These are phyloP conservation scores for Belgica antarctica DNA, from an alignment of 2,888 invertebrate species.

Conservation along the genomic window DNA sequence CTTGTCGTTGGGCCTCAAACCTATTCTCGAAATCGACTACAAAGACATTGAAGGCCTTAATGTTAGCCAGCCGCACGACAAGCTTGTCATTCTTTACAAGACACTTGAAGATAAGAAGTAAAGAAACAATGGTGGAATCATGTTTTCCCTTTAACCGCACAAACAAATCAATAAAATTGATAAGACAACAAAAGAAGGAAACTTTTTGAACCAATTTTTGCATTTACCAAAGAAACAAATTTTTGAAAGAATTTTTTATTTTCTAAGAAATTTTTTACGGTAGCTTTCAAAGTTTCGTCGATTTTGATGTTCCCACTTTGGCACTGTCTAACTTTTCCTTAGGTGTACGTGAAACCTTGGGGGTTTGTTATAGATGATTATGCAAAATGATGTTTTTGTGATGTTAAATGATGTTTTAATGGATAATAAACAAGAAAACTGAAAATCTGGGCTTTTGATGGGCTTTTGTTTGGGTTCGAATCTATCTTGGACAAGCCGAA, in stretches of 20 bases:
- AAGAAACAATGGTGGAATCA: constrained; percentile 18
- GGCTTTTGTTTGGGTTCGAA: too few species aligned
- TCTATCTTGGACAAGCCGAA: too few species aligned
- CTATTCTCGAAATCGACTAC: constrained; percentile 66
- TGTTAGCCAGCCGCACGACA: constrained; percentile 64
- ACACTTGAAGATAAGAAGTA: constrained; percentile 35
- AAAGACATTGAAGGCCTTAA: constrained; percentile 61
- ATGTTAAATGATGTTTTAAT: constrained; percentile 29
- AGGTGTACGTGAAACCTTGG: constrained; percentile 27
- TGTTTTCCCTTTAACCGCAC: constrained; percentile 6
- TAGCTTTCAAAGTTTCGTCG: background rate
- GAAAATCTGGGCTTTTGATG: too few species aligned
- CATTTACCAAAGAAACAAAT: background rate
- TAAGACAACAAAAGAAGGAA: background rate
- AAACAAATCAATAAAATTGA: background rate
- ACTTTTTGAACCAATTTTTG: constrained; percentile 2
- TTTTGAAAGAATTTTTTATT: background rate
- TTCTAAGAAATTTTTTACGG: constrained; percentile 8
- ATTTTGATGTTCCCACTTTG: background rate
- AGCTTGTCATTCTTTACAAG: constrained; percentile 65
- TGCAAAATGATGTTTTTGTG: background rate
- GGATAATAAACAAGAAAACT: background rate
- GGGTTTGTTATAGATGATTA: constrained; percentile 31
- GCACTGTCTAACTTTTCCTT: background rate
- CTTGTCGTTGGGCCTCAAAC: constrained; percentile 62